Base-by-base conservation (phyloP, 1,140 invertebrate species). In the Sitobion miscanthi region DNA sequence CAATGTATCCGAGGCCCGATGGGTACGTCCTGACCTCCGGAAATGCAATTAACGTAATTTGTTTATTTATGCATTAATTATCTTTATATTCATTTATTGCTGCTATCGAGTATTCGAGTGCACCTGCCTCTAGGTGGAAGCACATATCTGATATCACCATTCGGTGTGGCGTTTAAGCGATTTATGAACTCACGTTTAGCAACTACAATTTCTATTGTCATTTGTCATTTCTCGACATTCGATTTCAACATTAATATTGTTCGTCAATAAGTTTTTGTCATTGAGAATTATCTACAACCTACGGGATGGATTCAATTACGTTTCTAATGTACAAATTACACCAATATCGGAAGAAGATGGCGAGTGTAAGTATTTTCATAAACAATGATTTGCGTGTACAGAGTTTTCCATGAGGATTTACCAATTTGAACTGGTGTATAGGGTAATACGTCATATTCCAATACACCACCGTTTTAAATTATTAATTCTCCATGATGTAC, bases 391-490 rank as follows among this genome's bases (percentile, higher is more conserved):
- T 3, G 23, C 9, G 9, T 87, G 20, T 20, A 30, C 42, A 49
- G 21, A 87, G 62, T 45, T 87, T 21, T 87, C 42, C 23, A 87
- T 49, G 83, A 42, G 23, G 83, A 86, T 86, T 86, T 45, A 86
- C 42, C 38, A 87, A 87, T 49, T 87, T 87, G 17, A 49, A 49
- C 45, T 87, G 86, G 86, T 87, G 86, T 87, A 77, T 77, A 42
- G 86, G 86, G 45, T 87, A 87, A 49, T 87, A 49, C 17, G 35
- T 35, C 35, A 87, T 77, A 49, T 49, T 87, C 47, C 25, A 87
- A 42, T 86, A 86, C 45, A 49, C 86, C 86, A 87, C 86, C 35
- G 45, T 49, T 87, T 87, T 87, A 87, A 87, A 87, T 49, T 87
- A 20, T 17, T 87, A 49, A 49, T 30, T n/a, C 30, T n/a, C n/a